These are phyloP conservation scores for Vulpes lagopus DNA, from an alignment of 2,113 vertebrate species.

Conservation along the genomic window DNA sequence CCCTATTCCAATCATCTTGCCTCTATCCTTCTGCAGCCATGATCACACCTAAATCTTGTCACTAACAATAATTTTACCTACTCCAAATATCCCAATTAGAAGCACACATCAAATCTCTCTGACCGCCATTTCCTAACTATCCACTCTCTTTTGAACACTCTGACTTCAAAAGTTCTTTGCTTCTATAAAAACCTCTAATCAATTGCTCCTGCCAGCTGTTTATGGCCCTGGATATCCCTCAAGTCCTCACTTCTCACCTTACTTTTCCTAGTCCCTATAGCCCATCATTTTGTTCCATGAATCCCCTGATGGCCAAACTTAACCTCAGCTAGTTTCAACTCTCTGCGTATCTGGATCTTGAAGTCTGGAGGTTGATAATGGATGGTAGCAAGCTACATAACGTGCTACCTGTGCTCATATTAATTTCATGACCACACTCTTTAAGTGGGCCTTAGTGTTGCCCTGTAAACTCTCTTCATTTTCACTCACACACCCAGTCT, in stretches of 20 bases:
- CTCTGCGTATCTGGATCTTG: not conserved
- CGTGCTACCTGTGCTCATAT: not conserved
- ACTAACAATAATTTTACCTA: not conserved
- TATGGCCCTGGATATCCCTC: not conserved
- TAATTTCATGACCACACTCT: not conserved
- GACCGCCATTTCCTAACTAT: not conserved
- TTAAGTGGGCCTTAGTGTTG: not conserved
- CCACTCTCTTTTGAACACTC: not conserved
- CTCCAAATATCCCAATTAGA: not conserved
- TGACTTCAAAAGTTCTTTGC: not conserved
- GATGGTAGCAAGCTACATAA: not conserved
- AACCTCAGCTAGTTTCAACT: not conserved
- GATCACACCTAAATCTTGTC: not conserved
- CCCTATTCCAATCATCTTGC: not conserved
- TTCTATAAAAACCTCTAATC: not conserved
- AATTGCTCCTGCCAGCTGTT: not conserved
- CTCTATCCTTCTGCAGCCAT: not conserved
- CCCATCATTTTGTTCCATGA: not conserved
- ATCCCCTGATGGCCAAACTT: not conserved
- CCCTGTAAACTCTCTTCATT: not conserved
- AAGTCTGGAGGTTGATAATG: not conserved
- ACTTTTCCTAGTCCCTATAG: not conserved
- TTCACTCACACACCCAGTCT: not conserved
- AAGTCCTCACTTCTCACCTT: not conserved
- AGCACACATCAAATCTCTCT: not conserved